phyloP scores from a whole-genome alignment of 2,888 invertebrate genomes.

The Cephus sareptanus region DNA sequence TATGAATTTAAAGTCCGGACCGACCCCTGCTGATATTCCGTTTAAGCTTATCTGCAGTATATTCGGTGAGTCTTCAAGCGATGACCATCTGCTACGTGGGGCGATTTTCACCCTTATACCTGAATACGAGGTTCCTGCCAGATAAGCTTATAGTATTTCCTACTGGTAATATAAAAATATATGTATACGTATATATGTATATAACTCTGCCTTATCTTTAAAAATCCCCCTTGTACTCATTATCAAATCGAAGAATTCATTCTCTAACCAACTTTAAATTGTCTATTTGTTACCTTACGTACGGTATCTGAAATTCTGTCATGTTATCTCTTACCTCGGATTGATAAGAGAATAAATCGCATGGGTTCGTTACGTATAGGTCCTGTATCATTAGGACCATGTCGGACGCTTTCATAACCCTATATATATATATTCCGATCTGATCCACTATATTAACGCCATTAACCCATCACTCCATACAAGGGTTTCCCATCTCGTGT shows the following conservation, averaged over 20 bases:
- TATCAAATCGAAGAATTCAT: too few relatives aligned
- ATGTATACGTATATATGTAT: not conserved
- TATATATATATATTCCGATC: not conserved
- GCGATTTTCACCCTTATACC: not conserved
- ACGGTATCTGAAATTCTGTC: too few relatives aligned
- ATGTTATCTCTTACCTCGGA: too few relatives aligned
- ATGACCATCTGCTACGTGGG: not conserved
- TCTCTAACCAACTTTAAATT: too few relatives aligned
- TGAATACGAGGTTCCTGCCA: not conserved
- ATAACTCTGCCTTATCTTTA: too few relatives aligned
- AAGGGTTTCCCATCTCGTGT: not conserved
- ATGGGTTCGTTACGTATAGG: not conserved
- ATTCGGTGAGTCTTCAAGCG: not conserved
- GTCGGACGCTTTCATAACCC: not conserved
- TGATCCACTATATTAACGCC: not conserved
- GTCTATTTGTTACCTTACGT: too few relatives aligned
- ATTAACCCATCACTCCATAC: not conserved
- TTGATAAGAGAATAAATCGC: not conserved
- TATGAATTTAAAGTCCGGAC: conserved; percentile 15
- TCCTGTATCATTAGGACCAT: not conserved
- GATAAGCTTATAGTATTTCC: not conserved
- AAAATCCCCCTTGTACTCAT: too few relatives aligned
- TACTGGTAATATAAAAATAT: not conserved
- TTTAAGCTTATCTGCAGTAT: not conserved
- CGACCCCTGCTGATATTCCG: not conserved